Conservation (phyloP, 2,888 invertebrate genomes). For the Oligia fasciuncula region DNA sequence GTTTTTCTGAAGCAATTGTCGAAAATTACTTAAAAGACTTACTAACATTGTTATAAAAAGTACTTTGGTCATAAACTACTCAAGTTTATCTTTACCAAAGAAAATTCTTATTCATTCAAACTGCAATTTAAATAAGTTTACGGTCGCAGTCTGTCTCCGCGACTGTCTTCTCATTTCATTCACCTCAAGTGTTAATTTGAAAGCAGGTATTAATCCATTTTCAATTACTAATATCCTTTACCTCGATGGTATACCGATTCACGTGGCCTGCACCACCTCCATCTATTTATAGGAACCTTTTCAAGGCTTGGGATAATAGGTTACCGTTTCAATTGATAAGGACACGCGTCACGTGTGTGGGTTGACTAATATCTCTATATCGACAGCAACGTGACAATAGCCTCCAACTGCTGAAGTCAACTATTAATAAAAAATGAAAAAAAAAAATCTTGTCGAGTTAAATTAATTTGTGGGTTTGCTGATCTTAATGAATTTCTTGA, state of each 20-base stretch:
- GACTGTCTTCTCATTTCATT: neutral
- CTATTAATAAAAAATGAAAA: neutral
- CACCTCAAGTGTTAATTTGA: conserved; percentile 7
- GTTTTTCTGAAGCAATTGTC: neutral
- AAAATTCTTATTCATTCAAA: neutral
- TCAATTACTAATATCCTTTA: conserved; percentile 9
- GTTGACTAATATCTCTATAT: neutral
- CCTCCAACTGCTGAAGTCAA: neutral
- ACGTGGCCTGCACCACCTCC: conserved; percentile 17
- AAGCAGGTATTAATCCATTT: conserved; percentile 17
- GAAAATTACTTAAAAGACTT: neutral
- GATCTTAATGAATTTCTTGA: neutral
- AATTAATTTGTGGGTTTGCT: too few species aligned
- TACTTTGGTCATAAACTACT: neutral
- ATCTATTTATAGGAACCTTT: conserved; percentile 17
- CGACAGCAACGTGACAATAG: neutral
- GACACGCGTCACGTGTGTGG: neutral
- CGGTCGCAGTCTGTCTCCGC: neutral
- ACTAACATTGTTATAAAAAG: neutral
- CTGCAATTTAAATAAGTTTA: neutral
- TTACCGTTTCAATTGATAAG: conserved; percentile 17
- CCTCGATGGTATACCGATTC: conserved; percentile 19
- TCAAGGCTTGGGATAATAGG: conserved; percentile 21
- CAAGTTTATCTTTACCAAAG: neutral
- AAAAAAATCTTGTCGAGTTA: neutral